Base-by-base conservation (phyloP, 2,888 invertebrate genomes). In the Drosophila hamatofila region DNA sequence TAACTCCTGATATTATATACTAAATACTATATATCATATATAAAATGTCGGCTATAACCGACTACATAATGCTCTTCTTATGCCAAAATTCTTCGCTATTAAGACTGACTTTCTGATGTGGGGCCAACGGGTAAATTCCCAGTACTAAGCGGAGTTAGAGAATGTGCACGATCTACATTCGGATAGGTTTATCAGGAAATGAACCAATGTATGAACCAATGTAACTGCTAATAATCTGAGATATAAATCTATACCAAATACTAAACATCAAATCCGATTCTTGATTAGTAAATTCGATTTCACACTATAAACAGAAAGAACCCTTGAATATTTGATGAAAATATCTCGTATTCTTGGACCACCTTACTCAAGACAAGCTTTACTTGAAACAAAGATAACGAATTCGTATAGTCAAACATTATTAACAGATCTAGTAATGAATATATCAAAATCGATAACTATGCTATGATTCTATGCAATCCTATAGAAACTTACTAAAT, bases 41-140 rank as follows among this genome's bases (percentile, higher is more conserved):
- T 46, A 9, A 46, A 11, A n/a, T 48, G 48, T 48, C 48, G 48
- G 48, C 1, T 30, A n/a, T 48, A 48, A 48, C 48, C 48, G 48
- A 48, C 48, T 48, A n/a, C 48, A n/a, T 6, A 48, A 48, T 48
- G 27, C 48, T 48, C 48, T 48, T 48, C 48, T 48, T 48, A 48
- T 48, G 48, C 4, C 25, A 46, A 3, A 46, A 46, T 16, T 7
- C 3, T 16, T 25, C 14, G 14, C 16, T 5, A 25, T n/a, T n/a
- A 12, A 44, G 12, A 16, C 8, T 23, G 3, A 16, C 3, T 23
- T 14, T 8, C 44, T 25, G 23, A 18, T 18, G 41, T 18, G 14
- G 7, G 14, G 3, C 12, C 21, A 12, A 3, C 12, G 11, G 8
- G 9, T 12, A 11, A 18, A 11, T n/a, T 2, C 6, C 1, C 8